These are phyloP conservation scores for Bhutanitis thaidina DNA, from an alignment of 2,888 invertebrate species.

Conservation along the genomic window DNA sequence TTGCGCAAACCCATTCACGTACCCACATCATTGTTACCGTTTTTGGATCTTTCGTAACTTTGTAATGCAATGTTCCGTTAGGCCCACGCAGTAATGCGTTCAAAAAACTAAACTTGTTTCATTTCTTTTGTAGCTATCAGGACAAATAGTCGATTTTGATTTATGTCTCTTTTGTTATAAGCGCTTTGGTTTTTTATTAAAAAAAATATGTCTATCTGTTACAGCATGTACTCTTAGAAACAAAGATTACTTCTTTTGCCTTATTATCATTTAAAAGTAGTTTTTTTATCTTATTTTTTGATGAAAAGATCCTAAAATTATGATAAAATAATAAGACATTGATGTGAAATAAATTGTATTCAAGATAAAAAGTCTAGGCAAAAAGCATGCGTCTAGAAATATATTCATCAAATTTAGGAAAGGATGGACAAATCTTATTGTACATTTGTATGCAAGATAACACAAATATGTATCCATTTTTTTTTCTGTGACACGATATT, in stretches of 20 bases:
- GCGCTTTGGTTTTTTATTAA: constrained; percentile 15
- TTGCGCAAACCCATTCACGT: constrained; percentile 70
- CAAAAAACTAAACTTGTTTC: constrained; percentile 63
- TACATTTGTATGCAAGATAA: constrained; percentile 42
- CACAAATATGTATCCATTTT: constrained; percentile 38
- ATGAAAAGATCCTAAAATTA: neutral
- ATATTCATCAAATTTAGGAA: constrained; percentile 1
- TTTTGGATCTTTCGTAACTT: constrained; percentile 49
- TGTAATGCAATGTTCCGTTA: constrained; percentile 55
- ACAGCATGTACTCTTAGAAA: neutral
- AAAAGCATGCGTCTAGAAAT: constrained; percentile 1
- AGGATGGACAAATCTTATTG: constrained; percentile 44
- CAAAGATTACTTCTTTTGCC: neutral
- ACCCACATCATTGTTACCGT: constrained; percentile 60
- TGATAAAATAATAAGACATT: neutral
- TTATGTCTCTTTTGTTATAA: constrained; percentile 56
- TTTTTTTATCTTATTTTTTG: neutral
- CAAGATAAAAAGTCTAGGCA: neutral
- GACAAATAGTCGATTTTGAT: constrained; percentile 65
- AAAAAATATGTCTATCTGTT: neutral
- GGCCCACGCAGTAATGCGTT: constrained; percentile 48
- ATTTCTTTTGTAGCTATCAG: constrained; percentile 55
- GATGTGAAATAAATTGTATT: neutral
- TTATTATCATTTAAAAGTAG: constrained; percentile 3
- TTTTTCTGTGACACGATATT: constrained; percentile 41